Percentiles rank a stretch among this genome's conserved stretches.
Evolutionary conservation across 2,113 vertebrate species (phyloP).

Genomic region (Nannobrachium achirus): DNA sequence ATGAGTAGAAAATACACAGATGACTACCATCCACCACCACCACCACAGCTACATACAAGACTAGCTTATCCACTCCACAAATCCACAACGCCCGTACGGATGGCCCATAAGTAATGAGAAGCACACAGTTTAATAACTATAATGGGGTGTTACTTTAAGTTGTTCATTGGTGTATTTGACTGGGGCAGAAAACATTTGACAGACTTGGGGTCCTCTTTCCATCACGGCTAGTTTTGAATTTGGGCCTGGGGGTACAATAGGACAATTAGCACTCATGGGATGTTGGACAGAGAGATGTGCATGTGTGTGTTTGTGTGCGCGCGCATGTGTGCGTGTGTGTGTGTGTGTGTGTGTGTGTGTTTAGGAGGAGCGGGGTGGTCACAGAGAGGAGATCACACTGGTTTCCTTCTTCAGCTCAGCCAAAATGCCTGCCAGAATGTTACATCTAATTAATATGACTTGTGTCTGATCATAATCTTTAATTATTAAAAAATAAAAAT

Average conservation of each 20-base stretch:
- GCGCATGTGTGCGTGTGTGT: constrained; percentile 6
- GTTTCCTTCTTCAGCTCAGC: constrained; percentile 52
- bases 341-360: constrained; percentile 9
- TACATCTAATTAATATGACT: neutral
- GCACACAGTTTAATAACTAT: neutral
- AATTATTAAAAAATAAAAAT: constrained; percentile 1
- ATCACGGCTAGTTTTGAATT: neutral
- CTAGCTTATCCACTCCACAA: no score
- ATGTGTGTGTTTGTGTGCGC: constrained; percentile 14
- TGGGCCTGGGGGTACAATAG: neutral
- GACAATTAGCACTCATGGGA: neutral
- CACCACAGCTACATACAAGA: no score
- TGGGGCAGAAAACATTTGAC: constrained; percentile 64
- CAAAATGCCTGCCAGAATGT: constrained; percentile 1
- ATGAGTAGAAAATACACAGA: no score
- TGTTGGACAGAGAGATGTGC: neutral
- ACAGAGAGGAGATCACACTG: constrained; percentile 78
- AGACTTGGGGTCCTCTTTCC: constrained; percentile 24
- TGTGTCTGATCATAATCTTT: neutral
- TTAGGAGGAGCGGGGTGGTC: constrained; percentile 61
- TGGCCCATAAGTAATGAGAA: neutral
- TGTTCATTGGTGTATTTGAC: neutral
- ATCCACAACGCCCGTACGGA: neutral
- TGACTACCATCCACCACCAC: no score
- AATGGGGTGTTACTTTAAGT: neutral